These are phyloP conservation scores for Lucilia sericata DNA, from an alignment of 1,140 invertebrate species.

Conservation along the genomic window DNA sequence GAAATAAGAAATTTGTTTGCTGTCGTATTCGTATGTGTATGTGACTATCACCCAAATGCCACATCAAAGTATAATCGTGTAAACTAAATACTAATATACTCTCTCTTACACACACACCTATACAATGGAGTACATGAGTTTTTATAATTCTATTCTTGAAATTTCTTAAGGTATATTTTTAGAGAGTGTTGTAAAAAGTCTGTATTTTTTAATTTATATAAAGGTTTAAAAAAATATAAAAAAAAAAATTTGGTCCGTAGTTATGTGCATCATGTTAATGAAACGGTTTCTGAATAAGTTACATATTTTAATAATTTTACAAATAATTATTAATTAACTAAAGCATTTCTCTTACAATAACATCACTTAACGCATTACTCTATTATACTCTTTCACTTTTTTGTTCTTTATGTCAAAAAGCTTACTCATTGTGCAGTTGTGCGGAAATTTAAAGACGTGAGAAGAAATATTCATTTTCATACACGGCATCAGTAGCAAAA, in stretches of 20 bases:
- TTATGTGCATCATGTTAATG: no score
- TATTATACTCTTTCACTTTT: no score
- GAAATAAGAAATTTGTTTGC: neutral
- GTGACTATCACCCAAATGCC: constrained; percentile 22
- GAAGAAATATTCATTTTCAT: constrained; percentile 26
- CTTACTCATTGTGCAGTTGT: constrained; percentile 22
- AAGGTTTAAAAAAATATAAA: neutral
- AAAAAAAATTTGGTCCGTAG: no score
- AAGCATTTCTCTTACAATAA: no score
- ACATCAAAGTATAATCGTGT: constrained; percentile 20
- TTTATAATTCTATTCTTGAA: neutral
- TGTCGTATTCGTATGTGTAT: neutral
- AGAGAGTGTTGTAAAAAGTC: neutral
- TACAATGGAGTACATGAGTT: neutral
- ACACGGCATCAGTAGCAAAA: neutral
- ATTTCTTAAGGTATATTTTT: neutral
- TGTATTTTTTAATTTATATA: neutral
- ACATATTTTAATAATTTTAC: no score
- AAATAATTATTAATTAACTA: no score
- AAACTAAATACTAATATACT: constrained; percentile 13
- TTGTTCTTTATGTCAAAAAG: neutral
- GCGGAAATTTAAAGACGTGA: constrained; percentile 36
- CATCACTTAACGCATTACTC: no score
- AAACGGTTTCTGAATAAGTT: no score
- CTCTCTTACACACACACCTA: neutral